Evolutionary conservation across 2,797 vertebrate species (phyloP).

Genomic region (Gallinago nigripennis): DNA sequence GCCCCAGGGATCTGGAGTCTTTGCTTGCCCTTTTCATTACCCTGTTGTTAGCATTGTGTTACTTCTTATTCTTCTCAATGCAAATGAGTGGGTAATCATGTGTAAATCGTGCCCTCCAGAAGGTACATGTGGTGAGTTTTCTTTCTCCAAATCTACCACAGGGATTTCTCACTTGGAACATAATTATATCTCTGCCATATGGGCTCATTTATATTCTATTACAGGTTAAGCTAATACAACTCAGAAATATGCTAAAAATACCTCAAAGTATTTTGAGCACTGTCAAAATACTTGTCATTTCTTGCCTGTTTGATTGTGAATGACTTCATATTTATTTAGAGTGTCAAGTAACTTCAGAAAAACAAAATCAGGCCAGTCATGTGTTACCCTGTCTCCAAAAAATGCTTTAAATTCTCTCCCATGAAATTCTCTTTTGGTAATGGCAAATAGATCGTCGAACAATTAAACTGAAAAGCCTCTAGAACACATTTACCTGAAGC

Average conservation of each 20-base stretch:
- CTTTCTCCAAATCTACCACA: conserved; percentile 72
- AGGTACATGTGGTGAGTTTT: conserved; percentile 75
- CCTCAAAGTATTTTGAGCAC: conserved; percentile 78
- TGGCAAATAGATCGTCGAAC: conserved; percentile 37
- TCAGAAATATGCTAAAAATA: conserved; percentile 82
- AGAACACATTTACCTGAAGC: conserved; percentile 53
- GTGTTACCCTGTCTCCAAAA: conserved; percentile 42
- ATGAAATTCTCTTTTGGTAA: not conserved
- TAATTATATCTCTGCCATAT: conserved; percentile 85
- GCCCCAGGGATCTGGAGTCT: conserved; percentile 74
- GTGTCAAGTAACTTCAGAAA: conserved; percentile 57
- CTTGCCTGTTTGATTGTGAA: conserved; percentile 71
- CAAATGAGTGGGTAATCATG: conserved; percentile 80
- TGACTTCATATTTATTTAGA: conserved; percentile 75
- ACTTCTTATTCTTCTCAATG: conserved; percentile 77
- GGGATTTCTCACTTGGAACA: conserved; percentile 80
- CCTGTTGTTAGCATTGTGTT: conserved; percentile 78
- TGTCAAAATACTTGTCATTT: conserved; percentile 79
- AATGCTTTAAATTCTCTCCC: conserved; percentile 35
- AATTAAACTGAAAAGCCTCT: conserved; percentile 47
- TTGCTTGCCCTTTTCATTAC: conserved; percentile 77
- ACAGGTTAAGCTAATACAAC: conserved; percentile 86
- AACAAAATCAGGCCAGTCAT: conserved; percentile 15
- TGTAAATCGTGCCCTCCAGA: conserved; percentile 82
- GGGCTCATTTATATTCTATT: conserved; percentile 87